Conservation (phyloP, 1,140 invertebrate species). For the Reticulitermes speratus region DNA sequence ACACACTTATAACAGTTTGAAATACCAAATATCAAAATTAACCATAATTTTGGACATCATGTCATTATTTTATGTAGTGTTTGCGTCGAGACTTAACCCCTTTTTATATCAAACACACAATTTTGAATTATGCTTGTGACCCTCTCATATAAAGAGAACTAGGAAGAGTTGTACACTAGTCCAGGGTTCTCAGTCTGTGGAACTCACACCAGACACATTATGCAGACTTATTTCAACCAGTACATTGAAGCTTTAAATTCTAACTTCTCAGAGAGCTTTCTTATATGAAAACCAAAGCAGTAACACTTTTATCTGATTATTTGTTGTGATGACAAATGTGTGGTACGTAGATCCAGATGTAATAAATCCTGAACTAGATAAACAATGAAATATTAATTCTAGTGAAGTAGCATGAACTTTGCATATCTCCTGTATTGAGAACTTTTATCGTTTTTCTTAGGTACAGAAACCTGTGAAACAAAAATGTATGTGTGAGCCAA, state of each 20-base stretch:
- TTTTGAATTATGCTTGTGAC: not conserved
- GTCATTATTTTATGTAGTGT: too few relatives aligned
- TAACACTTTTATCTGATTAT: not conserved
- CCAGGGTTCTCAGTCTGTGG: not conserved
- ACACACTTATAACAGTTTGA: too few relatives aligned
- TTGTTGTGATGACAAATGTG: too few relatives aligned
- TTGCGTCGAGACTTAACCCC: too few relatives aligned
- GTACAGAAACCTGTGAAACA: not conserved
- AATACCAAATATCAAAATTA: too few relatives aligned
- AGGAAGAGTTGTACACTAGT: too few relatives aligned
- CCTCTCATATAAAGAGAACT: not conserved
- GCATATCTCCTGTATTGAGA: not conserved
- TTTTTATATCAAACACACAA: not conserved
- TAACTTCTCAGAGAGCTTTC: not conserved
- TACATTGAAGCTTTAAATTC: not conserved
- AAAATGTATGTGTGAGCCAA: not conserved
- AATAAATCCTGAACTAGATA: not conserved
- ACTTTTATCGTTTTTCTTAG: not conserved
- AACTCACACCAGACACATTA: not conserved
- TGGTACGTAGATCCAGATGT: not conserved
- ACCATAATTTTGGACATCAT: too few relatives aligned
- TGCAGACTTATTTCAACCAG: not conserved
- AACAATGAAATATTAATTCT: not conserved
- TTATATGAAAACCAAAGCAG: not conserved
- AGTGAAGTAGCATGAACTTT: not conserved